Base-by-base conservation (phyloP, 2,888 invertebrate species). In the Aleiodes alternator region DNA sequence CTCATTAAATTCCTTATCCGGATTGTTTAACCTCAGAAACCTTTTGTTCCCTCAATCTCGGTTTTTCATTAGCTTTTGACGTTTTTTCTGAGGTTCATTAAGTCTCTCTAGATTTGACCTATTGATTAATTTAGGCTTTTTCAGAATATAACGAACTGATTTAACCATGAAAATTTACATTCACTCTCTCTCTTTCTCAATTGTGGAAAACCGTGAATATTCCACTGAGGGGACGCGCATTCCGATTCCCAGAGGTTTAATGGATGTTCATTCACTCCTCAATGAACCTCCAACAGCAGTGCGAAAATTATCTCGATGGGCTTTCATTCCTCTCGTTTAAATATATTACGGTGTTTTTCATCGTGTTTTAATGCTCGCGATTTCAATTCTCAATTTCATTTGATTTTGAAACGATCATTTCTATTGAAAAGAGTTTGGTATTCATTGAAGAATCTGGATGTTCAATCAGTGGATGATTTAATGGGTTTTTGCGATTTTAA, bases 211-310 rank as follows among this genome's bases (percentile, higher is more conserved):
- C 38, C 23, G 34, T 69, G 51, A 59, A 74, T 74, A 69, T 74
- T 61, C 69, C 34, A 74, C 57, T 4, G 43, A 23, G 74, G 61
- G 74, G 61, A 31, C 31, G 61, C 38, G 59, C 59, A 69, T 74
- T 59, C 61, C 59, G 61, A 69, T 69, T 69, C 69, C 50, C 74
- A 38, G 31, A 31, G 74, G 69, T 29, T 74, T 69, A 74, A 69
- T 74, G 59, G 56, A 74, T 74, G 74, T 69, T 74, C 69, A 74
- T 69, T 74, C 74, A 74, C 74, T 74, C 57, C 69, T 69, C 74
- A 51, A 74, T 74, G 69, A 74, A 74, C 69, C 53, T 74, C 53
- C 73, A 69, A 73, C 68, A 69, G 73, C 69, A 11, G 31, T 29
- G 73, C 69, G 51, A 69, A 69, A 73, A 73, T 73, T 57, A 73